Evolutionary conservation across 2,888 invertebrate species (phyloP), one percentile per base, ranked within the genome.

Genomic region (Pteria penguin): DNA sequence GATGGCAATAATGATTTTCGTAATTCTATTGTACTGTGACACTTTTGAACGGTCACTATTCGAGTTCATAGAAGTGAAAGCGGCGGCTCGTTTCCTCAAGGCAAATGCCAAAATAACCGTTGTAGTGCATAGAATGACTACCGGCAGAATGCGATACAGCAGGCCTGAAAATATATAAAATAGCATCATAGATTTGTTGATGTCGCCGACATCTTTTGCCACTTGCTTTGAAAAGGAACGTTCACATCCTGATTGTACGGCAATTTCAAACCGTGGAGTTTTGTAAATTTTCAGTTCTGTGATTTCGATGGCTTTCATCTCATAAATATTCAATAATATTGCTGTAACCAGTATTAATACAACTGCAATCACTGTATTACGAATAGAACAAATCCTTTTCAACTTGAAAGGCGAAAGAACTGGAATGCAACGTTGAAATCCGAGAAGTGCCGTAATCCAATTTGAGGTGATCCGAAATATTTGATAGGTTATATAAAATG

Each of bases 371-470:
- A 60, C 57, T 63, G 70, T 58, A 18, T 4, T 45, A 33, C 24
- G 52, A 3, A 36, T 8, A 11, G 52, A 33, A 32, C 32, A 72
- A 18, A 60, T 26, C 54, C 32, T 73, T 65, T 58, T 77, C 65
- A 36, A 52, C 32, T n/a, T 66, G 22, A 68, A 76, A 45, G 68
- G 58, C 1, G 73, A 14, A 2, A 67, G 66, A 4, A 81, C 72
- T 8, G 55, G 22, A 1, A 76, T 58, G 29, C 72, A 70, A 14
- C 82, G 65, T 18, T 82, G 82, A 22, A 81, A 29, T 8, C 81
- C 82, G 2, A 82, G 71, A 1, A 78, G 27, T 4, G 78, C 78
- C n/a, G 82, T 82, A 24, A 78, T 67, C 81, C 81, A 82, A 55
- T 81, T 78, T 26, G 82, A 82, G 31, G 78, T 76, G 18, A 76